Percentiles rank a stretch among this genome's conserved stretches.
Evolutionary conservation across 2,113 vertebrate genomes (phyloP).

Genomic region (Xiphophorus hellerii): DNA sequence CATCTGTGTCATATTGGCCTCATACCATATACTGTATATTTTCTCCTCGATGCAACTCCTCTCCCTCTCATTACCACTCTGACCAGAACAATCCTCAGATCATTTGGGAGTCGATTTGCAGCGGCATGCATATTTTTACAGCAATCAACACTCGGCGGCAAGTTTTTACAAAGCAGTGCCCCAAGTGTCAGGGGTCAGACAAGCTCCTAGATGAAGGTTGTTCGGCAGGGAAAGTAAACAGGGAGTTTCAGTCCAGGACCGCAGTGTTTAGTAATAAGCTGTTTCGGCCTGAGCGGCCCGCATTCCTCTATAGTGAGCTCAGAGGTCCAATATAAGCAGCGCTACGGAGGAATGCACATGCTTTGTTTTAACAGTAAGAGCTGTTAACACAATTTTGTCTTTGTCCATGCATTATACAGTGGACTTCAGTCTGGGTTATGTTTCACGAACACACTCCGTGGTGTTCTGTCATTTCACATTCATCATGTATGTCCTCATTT

Average conservation of each 20-base stretch:
- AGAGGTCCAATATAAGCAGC: constrained; percentile 54
- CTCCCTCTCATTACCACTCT: constrained; percentile 8
- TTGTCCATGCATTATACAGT: background rate
- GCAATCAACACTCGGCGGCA: constrained; percentile 32
- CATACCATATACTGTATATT: too few relatives aligned
- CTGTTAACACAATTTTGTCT: constrained; percentile 11
- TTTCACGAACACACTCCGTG: background rate
- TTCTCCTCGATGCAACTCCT: background rate
- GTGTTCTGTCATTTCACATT: background rate
- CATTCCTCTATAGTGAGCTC: constrained; percentile 69
- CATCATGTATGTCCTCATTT: background rate
- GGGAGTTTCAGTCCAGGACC: constrained; percentile 20
- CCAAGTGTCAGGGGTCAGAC: constrained; percentile 47
- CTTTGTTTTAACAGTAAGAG: constrained; percentile 31
- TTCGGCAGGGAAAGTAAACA: constrained; percentile 28
- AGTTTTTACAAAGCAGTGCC: constrained; percentile 42
- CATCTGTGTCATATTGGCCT: background rate
- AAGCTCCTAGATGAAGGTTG: constrained; percentile 44
- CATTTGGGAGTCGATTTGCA: constrained; percentile 40
- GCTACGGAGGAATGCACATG: constrained; percentile 43
- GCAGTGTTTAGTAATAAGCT: constrained; percentile 49
- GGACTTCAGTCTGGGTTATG: background rate
- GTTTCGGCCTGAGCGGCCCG: constrained; percentile 49
- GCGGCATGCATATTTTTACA: constrained; percentile 33
- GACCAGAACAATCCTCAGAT: constrained; percentile 22